phyloP scores from a whole-genome alignment of 2,797 vertebrate genomes.

The Limosa lapponica region DNA sequence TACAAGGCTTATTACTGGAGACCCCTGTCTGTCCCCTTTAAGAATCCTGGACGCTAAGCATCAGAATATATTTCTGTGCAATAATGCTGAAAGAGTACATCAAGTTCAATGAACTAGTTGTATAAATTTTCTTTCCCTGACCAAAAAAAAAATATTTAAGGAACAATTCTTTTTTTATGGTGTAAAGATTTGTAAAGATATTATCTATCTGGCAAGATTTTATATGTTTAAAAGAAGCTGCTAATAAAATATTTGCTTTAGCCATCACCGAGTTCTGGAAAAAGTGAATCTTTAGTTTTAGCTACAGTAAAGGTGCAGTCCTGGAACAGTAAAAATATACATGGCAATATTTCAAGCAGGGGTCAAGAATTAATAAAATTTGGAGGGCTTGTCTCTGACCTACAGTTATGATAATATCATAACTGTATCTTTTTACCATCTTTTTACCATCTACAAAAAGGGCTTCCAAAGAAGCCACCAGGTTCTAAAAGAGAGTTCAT shows the following conservation, averaged over 20 bases:
- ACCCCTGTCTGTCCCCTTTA: background rate
- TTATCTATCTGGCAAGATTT: background rate
- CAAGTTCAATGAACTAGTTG: background rate
- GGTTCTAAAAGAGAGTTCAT: background rate
- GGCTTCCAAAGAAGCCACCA: background rate
- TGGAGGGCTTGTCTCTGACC: background rate
- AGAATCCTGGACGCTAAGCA: background rate
- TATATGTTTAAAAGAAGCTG: background rate
- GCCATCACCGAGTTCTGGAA: background rate
- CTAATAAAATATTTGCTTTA: conserved; percentile 1
- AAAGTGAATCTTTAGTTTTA: background rate
- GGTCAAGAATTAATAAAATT: background rate
- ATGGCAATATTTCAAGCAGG: background rate
- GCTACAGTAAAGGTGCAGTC: background rate
- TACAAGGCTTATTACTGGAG: background rate
- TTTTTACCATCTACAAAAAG: background rate
- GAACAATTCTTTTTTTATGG: background rate
- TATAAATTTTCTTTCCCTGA: background rate
- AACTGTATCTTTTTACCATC: too few species aligned
- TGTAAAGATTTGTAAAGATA: background rate
- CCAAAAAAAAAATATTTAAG: background rate
- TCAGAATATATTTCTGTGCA: background rate
- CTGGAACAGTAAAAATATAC: background rate
- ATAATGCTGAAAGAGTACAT: background rate
- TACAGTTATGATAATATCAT: background rate